Base-by-base conservation (phyloP, 1,140 invertebrate species). In the Neodiprion lecontei region DNA sequence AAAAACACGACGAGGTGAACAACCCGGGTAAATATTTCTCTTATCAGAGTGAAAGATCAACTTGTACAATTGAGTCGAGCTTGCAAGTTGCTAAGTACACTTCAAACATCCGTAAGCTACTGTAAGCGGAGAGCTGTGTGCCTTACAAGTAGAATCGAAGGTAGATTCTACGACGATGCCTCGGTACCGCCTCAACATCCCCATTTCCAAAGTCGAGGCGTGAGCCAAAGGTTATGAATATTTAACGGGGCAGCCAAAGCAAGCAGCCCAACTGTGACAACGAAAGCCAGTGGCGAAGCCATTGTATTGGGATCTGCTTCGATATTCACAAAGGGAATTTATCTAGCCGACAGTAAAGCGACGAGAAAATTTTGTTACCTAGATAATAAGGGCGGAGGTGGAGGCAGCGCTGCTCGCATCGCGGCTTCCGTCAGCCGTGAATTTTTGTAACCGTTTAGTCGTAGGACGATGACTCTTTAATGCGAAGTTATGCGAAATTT, bases 271-370 rank as follows among this genome's bases (percentile, higher is more conserved):
- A 12, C n/a, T 61, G 8, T 61, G 11, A 17, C 11, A 3, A 61
- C 53, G 11, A 61, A 61, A 61, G 53, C 53, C 53, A 61, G 11
- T 61, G 53, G n/a, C 28, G 28, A 40, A 40, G 28, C 28, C 28
- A 40, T 40, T 40, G 28, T 17, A 61, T 17, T 61, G 11, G 11
- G 11, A 4, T 61, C n/a, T 61, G n/a, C 53, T 61, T 17, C 53
- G 53, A 61, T 61, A 61, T 61, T 61, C 53, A 61, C 53, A 61
- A 61, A 61, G 53, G 53, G 53, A 61, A 61, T 61, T 17, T 12
- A 9, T 8, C n/a, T 17, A 61, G 9, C n/a, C n/a, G 7, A 61
- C n/a, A 61, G 53, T 7, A 61, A 61, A 1, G 53, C 53, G n/a
- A 17, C 53, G 53, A 61, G 11, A 9, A 61, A 61, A 61, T 61